Evolutionary conservation across 2,113 vertebrate genomes (phyloP), one percentile per base, ranked within the genome.

Genomic region (Rhinogobius similis): DNA sequence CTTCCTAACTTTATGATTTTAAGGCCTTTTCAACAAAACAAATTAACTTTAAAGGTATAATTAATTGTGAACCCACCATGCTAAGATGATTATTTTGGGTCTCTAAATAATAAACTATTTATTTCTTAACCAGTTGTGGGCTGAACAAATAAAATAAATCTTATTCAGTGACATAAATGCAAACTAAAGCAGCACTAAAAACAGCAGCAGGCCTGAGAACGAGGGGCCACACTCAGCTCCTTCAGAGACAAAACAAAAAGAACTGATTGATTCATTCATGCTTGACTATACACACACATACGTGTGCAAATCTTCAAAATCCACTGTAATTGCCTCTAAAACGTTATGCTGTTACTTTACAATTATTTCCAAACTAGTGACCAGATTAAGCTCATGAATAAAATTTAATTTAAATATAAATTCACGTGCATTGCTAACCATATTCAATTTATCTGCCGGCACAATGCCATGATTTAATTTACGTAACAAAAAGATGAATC

Each of bases 161-260:
- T 61, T 27, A 58, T 12, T 18, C 50, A 65, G 41, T 65, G 62
- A 44, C 27, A 67, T 26, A 41, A 81, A 52, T 23, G 74, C 63
- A 58, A 70, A 44, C 67, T 58, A 56, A 69, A 79, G 52, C 52
- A 68, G 48, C 56, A 77, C 62, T 71, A 77, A 41, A 84, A 76
- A 32, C 61, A 72, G 66, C 68, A 81, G 55, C 52, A 84, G 79
- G 85, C 83, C 82, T 82, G 64, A 75, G 71, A 66, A 65, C 67
- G 63, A 65, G 24, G 63, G 36, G 26, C 68, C 64, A 70, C 56
- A 72, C 63, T 69, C 38, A 74, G 39, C 71, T 73, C 73, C 58
- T 23, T 65, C 38, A 79, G 74, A 69, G 16, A 76, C 44, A 41
- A 24, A 69, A 77, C 62, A 65, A 67, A 69, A 82, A 64, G 21